Evolutionary conservation across 2,888 invertebrate genomes (phyloP).

Genomic region (Drosophila trichaetosa): DNA sequence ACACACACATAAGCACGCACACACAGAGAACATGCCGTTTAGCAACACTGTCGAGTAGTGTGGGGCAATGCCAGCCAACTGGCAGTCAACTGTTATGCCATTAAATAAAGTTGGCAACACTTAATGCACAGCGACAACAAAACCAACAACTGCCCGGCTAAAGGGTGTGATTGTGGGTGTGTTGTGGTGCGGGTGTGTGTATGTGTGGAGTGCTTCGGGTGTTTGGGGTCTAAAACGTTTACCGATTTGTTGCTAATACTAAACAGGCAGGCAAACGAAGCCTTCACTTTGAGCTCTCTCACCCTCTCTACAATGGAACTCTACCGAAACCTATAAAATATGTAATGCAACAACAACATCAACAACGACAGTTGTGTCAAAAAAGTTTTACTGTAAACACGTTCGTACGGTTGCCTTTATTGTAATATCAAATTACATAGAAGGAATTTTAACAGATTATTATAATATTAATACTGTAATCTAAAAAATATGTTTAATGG

Average conservation of each 20-base stretch:
- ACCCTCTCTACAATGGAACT: constrained; percentile 24
- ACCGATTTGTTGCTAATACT: constrained; percentile 79
- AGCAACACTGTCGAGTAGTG: constrained; percentile 59
- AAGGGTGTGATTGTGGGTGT: constrained; percentile 1
- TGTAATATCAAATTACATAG: constrained; percentile 7
- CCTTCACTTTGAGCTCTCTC: constrained; percentile 32
- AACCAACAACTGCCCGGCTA: constrained; percentile 53
- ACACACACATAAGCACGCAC: constrained; percentile 30
- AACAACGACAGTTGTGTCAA: background rate
- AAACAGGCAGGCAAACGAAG: constrained; percentile 51
- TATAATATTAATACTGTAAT: background rate
- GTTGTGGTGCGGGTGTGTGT: background rate
- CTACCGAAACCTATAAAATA: constrained; percentile 60
- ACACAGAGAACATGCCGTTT: constrained; percentile 50
- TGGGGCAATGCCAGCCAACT: constrained; percentile 60
- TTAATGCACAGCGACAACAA: constrained; percentile 79
- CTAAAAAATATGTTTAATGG: background rate
- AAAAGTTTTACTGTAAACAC: constrained; percentile 8
- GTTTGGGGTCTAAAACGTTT: constrained; percentile 58
- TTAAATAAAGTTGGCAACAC: constrained; percentile 84
- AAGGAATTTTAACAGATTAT: background rate
- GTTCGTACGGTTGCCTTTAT: constrained; percentile 23
- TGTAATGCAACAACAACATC: constrained; percentile 42
- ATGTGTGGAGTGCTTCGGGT: constrained; percentile 20
- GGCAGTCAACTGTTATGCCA: constrained; percentile 82